Base-by-base conservation (phyloP, 1,140 invertebrate species). In the Drosophila murphyi region DNA sequence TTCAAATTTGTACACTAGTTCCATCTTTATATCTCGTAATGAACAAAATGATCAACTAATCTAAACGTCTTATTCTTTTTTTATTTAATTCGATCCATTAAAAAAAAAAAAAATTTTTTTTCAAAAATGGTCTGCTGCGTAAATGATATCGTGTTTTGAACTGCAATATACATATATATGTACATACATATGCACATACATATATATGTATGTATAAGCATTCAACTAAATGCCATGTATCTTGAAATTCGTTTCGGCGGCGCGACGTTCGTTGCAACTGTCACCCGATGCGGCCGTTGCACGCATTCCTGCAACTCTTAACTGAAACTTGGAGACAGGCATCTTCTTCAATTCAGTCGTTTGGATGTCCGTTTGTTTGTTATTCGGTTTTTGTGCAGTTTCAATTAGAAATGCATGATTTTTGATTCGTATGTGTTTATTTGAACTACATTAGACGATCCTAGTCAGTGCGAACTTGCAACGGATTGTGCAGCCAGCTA, bases 391-490 rank as follows among this genome's bases (percentile, higher is more conserved):
- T 62, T 65, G 70, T 62, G 48, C 75, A 45, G 60, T 61, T 78
- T 74, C 76, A 80, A 80, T 80, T 78, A 78, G 78, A 78, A 78
- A 80, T 80, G 74, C 76, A 75, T 80, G 76, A 78, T 74, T 63
- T 59, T 59, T 55, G 63, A 65, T 39, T 64, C 60, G 41, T 39
- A 20, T 47, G 60, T 65, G 57, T 72, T 76, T 76, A 72, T 76
- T 72, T 78, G 57, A 48, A 50, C 62, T 68, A 52, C 59, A 79
- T 68, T 57, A 63, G 67, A 65, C 7, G 32, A 32, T 31, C n/a
- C 8, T 0, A 0, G 50, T n/a, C 39, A n/a, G 12, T n/a, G 61
- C 47, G 20, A 48, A 31, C 8, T 8, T 41, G 37, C 5, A 28
- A 20, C 45, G 2, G n/a, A 31, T 50, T 29, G 28, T 28, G 7